Base-by-base conservation (phyloP, 2,888 invertebrate species). In the Tiliacea citrago region DNA sequence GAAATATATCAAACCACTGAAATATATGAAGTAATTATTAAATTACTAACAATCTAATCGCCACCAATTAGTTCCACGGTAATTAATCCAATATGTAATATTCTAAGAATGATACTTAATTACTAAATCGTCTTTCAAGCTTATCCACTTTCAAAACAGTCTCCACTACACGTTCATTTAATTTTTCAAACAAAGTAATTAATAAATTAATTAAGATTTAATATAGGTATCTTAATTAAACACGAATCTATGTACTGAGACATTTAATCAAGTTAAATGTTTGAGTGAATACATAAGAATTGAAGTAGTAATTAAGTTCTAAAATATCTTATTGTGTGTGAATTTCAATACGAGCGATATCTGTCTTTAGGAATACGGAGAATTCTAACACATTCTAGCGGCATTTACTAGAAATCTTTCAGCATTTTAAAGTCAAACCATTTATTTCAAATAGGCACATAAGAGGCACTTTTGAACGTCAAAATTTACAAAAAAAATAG, bases 181-280 rank as follows among this genome's bases (percentile, higher is more conserved):
- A 39, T 80, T 73, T 73, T 80, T 68, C 45, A 65, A 68, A 73
- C 67, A 84, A 63, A 67, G 13, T 51, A 61, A 61, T 83, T 83
- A 70, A 47, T 47, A 24, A 42, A 65, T 80, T 65, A 60, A 80
- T 84, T 80, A 84, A 73, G 39, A 61, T 57, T 68, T 73, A 51
- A 63, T 49, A 51, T 63, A 79, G 10, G 18, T 39, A 51, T 80
- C 51, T 73, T 58, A 60, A 79, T 80, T 68, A 73, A 73, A 60
- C 12, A 73, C 8, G 18, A 66, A 29, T 78, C 12, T 79, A 49
- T 67, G 51, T 71, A 47, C 47, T 18, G 13, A 78, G 57, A 53
- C 13, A 61, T 83, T 83, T 55, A 68, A 84, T 80, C 49, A 42
- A 55, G 35, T 84, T 60, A 39, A 45, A 73, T 42, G 39, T 65